Evolutionary conservation across 2,797 vertebrate species (phyloP).

Genomic region (Rhynchotus rufescens): DNA sequence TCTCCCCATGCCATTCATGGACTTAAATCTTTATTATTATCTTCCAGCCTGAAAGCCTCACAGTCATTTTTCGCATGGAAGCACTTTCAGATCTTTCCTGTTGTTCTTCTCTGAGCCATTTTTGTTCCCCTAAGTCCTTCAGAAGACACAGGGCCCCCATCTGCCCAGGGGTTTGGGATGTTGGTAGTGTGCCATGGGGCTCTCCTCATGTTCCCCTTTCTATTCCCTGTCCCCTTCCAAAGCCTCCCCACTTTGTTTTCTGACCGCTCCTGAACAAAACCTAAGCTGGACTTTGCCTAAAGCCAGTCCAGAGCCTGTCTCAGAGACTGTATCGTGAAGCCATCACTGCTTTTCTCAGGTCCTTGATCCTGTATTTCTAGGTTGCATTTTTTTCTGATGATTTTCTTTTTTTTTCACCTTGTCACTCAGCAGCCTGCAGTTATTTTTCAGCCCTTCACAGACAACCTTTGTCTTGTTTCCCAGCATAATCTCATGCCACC

Average conservation of each 20-base stretch:
- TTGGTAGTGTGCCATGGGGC: background rate
- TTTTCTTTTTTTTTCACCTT: background rate
- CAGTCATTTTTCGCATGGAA: background rate
- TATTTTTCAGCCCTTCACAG: background rate
- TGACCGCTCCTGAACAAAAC: background rate
- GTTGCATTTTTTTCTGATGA: background rate
- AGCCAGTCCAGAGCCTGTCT: background rate
- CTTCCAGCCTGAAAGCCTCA: background rate
- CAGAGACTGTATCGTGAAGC: background rate
- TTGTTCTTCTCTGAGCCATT: background rate
- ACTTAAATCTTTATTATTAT: background rate
- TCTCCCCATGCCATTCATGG: background rate
- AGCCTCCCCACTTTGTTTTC: background rate
- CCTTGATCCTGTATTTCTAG: background rate
- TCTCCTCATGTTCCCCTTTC: background rate
- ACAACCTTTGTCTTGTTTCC: background rate
- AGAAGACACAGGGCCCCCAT: background rate
- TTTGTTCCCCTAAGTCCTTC: background rate
- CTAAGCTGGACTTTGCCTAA: background rate
- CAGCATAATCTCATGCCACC: background rate
- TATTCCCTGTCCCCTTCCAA: background rate
- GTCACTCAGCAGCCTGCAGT: conserved; percentile 2
- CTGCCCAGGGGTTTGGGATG: background rate
- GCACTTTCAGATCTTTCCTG: background rate
- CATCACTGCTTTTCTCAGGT: background rate